Evolutionary conservation across 2,888 invertebrate species (phyloP).

Genomic region (Eupithecia abbreviata): DNA sequence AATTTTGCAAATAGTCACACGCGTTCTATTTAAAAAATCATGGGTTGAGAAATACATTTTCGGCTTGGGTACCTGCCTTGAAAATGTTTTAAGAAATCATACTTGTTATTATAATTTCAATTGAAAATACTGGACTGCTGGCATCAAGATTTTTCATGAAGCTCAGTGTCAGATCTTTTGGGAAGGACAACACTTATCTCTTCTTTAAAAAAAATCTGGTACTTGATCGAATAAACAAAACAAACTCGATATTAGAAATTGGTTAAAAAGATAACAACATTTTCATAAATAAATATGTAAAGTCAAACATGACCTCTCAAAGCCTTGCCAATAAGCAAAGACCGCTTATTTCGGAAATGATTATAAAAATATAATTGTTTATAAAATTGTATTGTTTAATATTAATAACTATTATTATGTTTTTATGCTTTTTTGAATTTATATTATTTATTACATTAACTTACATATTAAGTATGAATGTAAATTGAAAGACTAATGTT

Average conservation of each 20-base stretch:
- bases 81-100: background rate
- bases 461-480: too few relatives aligned
- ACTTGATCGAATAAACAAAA: background rate
- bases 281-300: background rate
- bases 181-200: too few relatives aligned
- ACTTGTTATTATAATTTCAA: background rate
- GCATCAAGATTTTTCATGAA: background rate
- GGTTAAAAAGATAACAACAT: too few relatives aligned
- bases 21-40: background rate
- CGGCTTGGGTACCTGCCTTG: background rate
- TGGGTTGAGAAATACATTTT: background rate
- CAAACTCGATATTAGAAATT: background rate
- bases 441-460: too few relatives aligned
- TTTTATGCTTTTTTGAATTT: too few relatives aligned
- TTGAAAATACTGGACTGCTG: background rate
- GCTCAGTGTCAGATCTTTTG: background rate
- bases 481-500: too few relatives aligned
- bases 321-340: background rate
- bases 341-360: background rate
- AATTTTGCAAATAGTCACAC: background rate
- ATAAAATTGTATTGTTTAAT: too few relatives aligned
- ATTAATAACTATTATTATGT: too few relatives aligned
- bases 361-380: too few relatives aligned
- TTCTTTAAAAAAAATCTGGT: too few relatives aligned
- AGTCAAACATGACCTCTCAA: background rate